phyloP scores from a whole-genome alignment of 2,797 vertebrate species.

The Gorsachius magnificus region DNA sequence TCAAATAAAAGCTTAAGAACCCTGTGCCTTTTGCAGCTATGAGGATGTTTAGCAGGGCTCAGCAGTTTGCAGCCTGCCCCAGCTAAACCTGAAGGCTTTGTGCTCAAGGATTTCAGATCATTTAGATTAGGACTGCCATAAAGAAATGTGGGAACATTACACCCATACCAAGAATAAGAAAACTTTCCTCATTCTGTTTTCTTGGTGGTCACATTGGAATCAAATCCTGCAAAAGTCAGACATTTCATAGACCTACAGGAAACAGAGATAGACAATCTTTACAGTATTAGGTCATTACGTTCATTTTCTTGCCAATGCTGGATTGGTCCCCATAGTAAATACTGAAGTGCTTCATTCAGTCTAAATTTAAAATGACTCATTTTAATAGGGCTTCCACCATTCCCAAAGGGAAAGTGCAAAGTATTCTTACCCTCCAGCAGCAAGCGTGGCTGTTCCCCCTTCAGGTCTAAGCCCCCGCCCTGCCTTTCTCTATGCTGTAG shows the following conservation, averaged over 20 bases:
- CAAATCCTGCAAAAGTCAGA: slow-evolving; percentile 30
- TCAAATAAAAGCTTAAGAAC: slow-evolving; percentile 75
- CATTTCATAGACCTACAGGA: slow-evolving; percentile 39
- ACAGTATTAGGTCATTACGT: slow-evolving; percentile 24
- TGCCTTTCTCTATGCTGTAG: background rate
- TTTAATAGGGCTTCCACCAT: background rate
- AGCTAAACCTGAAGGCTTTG: slow-evolving; percentile 46
- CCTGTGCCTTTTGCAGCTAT: slow-evolving; percentile 66
- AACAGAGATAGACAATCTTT: slow-evolving; percentile 32
- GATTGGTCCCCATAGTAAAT: slow-evolving; percentile 1
- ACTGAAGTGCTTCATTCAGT: background rate
- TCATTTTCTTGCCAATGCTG: background rate
- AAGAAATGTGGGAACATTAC: slow-evolving; percentile 35
- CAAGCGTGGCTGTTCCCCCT: background rate
- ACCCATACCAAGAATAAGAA: slow-evolving; percentile 28
- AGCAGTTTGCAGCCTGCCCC: slow-evolving; percentile 60
- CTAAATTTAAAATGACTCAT: slow-evolving; percentile 25
- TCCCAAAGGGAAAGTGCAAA: background rate
- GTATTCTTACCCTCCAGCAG: background rate
- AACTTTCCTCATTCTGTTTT: slow-evolving; percentile 20
- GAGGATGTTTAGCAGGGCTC: slow-evolving; percentile 63
- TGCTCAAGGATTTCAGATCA: slow-evolving; percentile 41
- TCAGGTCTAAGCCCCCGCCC: background rate
- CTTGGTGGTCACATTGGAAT: slow-evolving; percentile 42
- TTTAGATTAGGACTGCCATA: slow-evolving; percentile 40